These are phyloP conservation scores for Sphenodon punctatus DNA, from an alignment of 2,797 vertebrate species.

Conservation along the genomic window DNA sequence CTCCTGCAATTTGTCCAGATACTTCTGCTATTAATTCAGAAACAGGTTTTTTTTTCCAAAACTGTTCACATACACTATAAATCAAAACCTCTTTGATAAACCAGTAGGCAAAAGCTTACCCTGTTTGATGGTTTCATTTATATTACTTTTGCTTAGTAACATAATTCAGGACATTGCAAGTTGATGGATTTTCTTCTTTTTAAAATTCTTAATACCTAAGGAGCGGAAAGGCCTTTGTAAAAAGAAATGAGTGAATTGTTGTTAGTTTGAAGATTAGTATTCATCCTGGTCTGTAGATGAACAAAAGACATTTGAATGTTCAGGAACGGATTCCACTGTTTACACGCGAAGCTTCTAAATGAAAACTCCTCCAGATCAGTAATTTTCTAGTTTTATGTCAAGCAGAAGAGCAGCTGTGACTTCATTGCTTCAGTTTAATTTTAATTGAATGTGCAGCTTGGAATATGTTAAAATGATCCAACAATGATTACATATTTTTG, in stretches of 20 bases:
- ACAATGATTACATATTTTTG: neutral
- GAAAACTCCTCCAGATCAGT: constrained; percentile 6
- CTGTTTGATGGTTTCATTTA: neutral
- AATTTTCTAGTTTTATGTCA: constrained; percentile 41
- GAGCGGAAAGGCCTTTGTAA: constrained; percentile 19
- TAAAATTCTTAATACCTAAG: constrained; percentile 21
- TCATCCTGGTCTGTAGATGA: neutral
- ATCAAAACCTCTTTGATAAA: neutral
- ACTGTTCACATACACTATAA: neutral
- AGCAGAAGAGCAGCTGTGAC: constrained; percentile 9
- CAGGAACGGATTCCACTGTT: neutral
- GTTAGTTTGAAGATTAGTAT: constrained; percentile 19
- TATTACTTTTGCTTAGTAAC: neutral
- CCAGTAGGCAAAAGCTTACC: neutral
- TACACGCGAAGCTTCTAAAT: neutral
- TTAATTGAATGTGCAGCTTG: constrained; percentile 33
- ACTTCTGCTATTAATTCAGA: too few species aligned
- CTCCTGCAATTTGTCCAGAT: too few species aligned
- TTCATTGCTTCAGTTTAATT: constrained; percentile 38
- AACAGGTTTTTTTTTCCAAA: constrained; percentile 8
- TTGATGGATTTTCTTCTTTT: too few species aligned
- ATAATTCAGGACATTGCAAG: too few species aligned
- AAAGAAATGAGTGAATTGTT: constrained; percentile 27
- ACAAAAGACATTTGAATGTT: constrained; percentile 22
- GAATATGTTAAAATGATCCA: constrained; percentile 29